phyloP scores from a whole-genome alignment of 2,113 vertebrate species.

The Maccullochella peelii region DNA sequence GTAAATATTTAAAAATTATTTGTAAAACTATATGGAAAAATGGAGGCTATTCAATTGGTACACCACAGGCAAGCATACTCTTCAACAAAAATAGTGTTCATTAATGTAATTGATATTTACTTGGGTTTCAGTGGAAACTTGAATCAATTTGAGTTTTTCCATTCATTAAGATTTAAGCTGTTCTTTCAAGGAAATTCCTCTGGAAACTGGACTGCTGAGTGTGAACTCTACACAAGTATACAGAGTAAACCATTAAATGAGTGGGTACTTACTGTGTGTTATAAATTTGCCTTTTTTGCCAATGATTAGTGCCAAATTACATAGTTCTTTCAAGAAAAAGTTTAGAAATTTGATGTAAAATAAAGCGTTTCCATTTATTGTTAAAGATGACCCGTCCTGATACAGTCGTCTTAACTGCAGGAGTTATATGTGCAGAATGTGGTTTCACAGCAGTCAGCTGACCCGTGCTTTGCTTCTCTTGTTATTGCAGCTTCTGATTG shows the following conservation, averaged over 20 bases:
- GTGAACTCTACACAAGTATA: too few relatives aligned
- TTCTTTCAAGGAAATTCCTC: neutral
- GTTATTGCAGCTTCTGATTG: constrained; percentile 93
- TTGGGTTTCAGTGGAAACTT: neutral
- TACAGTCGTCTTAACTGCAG: neutral
- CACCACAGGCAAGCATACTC: neutral
- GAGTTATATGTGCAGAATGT: constrained; percentile 11
- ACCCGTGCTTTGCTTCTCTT: constrained; percentile 31
- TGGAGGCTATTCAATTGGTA: neutral
- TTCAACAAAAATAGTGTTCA: neutral
- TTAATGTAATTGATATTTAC: neutral
- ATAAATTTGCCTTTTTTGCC: neutral
- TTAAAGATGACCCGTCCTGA: neutral
- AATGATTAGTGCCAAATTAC: neutral
- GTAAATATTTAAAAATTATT: neutral
- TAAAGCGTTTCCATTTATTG: neutral
- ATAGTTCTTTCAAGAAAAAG: neutral
- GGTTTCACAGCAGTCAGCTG: constrained; percentile 24
- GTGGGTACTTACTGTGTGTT: neutral
- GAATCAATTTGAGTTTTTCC: neutral
- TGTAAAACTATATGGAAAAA: neutral
- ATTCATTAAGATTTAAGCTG: too few relatives aligned
- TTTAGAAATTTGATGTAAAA: neutral
- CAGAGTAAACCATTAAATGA: neutral
- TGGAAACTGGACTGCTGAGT: too few relatives aligned